A percentile compares a stretch with the other conserved stretches of the same genome.
Evolutionary conservation across 2,113 vertebrate species (phyloP).

Genomic region (Xiphorhynchus elegans): DNA sequence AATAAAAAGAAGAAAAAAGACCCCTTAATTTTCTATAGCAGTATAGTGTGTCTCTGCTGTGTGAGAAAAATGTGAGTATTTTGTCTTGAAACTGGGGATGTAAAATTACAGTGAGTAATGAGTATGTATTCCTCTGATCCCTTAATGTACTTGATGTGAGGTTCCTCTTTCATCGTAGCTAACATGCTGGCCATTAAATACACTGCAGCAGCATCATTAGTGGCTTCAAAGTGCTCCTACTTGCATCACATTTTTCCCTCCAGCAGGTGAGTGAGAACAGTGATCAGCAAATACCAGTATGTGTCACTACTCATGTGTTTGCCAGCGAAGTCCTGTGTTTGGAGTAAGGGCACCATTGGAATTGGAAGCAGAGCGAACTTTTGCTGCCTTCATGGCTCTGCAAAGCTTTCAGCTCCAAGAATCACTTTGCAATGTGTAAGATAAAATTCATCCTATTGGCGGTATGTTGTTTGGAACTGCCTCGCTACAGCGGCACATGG

Average conservation of each 20-base stretch:
- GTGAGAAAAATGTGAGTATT: constrained; percentile 41
- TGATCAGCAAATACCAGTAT: constrained; percentile 23
- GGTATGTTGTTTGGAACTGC: not conserved
- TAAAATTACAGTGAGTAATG: constrained; percentile 64
- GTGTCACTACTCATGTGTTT: not conserved
- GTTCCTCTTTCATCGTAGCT: constrained; percentile 64
- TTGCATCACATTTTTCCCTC: constrained; percentile 52
- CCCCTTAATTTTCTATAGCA: not conserved
- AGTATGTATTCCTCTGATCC: constrained; percentile 66
- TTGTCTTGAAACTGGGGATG: constrained; percentile 42
- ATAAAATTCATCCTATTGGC: not conserved
- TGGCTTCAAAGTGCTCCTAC: constrained; percentile 61
- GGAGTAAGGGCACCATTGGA: not conserved
- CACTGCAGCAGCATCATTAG: constrained; percentile 61
- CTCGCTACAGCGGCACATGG: not conserved
- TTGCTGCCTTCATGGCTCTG: not conserved
- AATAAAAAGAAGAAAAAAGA: constrained; percentile 1
- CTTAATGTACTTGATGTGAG: constrained; percentile 66
- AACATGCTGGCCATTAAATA: constrained; percentile 62
- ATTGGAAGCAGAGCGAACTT: not conserved
- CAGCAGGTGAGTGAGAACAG: constrained; percentile 35
- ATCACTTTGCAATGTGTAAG: not conserved
- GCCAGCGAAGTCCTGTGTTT: not conserved
- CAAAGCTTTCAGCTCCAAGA: not conserved
- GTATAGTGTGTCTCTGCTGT: not conserved